Conservation (phyloP, 2,113 vertebrate genomes). For the Chloebia gouldiae region DNA sequence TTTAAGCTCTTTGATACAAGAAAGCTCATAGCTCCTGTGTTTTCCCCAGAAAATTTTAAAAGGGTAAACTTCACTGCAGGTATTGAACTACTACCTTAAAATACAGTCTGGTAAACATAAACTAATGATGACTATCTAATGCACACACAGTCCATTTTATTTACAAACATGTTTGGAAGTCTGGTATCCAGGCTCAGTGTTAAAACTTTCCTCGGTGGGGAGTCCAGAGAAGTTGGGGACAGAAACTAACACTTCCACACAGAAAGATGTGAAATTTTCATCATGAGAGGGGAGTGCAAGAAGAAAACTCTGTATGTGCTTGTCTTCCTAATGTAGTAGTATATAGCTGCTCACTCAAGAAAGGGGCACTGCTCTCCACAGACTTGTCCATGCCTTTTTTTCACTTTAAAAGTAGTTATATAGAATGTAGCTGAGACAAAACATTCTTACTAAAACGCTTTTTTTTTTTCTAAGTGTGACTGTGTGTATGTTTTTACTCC, state of each 20-base stretch:
- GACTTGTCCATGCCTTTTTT: background rate
- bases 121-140: background rate
- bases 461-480: background rate
- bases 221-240: background rate
- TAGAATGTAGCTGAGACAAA: background rate
- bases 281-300: background rate
- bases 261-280: background rate
- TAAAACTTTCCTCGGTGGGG: background rate
- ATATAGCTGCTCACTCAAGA: accelerated
- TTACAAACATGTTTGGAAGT: background rate
- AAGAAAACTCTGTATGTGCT: background rate
- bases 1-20: background rate
- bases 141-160: background rate
- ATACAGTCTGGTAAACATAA: background rate
- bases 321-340: background rate
- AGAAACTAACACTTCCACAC: background rate
- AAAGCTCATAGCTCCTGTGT: background rate
- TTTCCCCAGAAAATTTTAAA: background rate
- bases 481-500: background rate
- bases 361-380: background rate
- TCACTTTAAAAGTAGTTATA: background rate
- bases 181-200: background rate
- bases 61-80: background rate
- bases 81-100: background rate
- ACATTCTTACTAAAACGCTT: background rate